Percentiles rank a stretch among this genome's conserved stretches.
Evolutionary conservation across 2,888 invertebrate species (phyloP).

Genomic region (Neoascia interrupta): DNA sequence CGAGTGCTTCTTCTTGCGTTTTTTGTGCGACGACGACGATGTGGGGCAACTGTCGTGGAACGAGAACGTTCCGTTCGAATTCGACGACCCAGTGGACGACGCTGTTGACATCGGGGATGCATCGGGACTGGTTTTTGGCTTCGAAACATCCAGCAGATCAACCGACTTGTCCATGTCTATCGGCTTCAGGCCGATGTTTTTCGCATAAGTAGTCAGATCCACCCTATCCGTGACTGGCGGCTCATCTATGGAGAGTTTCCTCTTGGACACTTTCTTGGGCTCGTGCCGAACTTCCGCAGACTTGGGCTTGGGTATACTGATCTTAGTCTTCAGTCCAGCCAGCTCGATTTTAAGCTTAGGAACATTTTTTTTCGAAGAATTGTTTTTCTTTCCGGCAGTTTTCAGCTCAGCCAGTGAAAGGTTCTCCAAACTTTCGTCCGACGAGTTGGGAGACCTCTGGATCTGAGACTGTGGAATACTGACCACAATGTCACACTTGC

Average conservation of each 20-base stretch:
- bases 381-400: constrained; percentile 76
- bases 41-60: constrained; percentile 57
- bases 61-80: constrained; percentile 74
- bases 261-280: constrained; percentile 67
- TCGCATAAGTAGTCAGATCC: constrained; percentile 78
- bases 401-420: constrained; percentile 75
- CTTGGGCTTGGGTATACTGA: constrained; percentile 72
- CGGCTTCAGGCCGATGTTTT: constrained; percentile 78
- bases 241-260: constrained; percentile 74
- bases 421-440: constrained; percentile 76
- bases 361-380: constrained; percentile 72
- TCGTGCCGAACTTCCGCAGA: constrained; percentile 75
- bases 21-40: constrained; percentile 79
- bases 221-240: constrained; percentile 71
- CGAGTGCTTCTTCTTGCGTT: constrained; percentile 82
- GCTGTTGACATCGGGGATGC: constrained; percentile 77
- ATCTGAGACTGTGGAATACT: constrained; percentile 78
- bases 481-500: constrained; percentile 76
- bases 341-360: constrained; percentile 78
- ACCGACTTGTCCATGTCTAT: constrained; percentile 72
- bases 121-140: constrained; percentile 75
- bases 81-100: constrained; percentile 73
- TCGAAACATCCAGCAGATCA: constrained; percentile 64
- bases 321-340: constrained; percentile 75
- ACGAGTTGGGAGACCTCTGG: constrained; percentile 72